These are phyloP conservation scores for Cerastis leucographa DNA, from an alignment of 2,888 invertebrate species.

Conservation along the genomic window DNA sequence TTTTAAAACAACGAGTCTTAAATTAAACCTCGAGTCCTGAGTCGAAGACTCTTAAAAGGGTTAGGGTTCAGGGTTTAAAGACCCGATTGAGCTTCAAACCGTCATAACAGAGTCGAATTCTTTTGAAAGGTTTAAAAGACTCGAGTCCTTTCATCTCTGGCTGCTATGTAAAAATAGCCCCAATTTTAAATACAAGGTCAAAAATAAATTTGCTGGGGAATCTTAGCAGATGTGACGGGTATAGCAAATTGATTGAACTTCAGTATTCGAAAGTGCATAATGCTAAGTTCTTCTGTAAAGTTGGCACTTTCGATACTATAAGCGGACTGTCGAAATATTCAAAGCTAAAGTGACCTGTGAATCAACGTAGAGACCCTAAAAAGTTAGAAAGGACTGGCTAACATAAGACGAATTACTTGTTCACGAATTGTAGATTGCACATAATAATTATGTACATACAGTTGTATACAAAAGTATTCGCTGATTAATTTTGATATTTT, in stretches of 20 bases:
- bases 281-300: neutral
- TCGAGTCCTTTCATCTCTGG: too few species aligned
- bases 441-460: constrained; percentile 23
- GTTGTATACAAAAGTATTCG: constrained; percentile 24
- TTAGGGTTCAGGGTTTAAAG: too few species aligned
- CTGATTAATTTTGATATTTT: constrained; percentile 48
- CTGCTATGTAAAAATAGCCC: constrained; percentile 16
- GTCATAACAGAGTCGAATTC: too few species aligned
- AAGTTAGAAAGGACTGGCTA: neutral
- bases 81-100: too few species aligned
- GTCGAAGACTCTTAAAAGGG: too few species aligned
- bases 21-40: too few species aligned
- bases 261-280: neutral
- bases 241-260: constrained; percentile 4
- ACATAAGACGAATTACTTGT: constrained; percentile 11
- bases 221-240: neutral
- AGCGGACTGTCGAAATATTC: neutral
- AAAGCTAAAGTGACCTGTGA: neutral
- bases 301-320: neutral
- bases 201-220: neutral
- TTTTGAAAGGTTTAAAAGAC: too few species aligned
- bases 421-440: constrained; percentile 27
- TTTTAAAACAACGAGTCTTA: too few species aligned
- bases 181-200: neutral
- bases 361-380: neutral